Conservation (phyloP, 2,113 vertebrate genomes). For the Rafetus swinhoei region DNA sequence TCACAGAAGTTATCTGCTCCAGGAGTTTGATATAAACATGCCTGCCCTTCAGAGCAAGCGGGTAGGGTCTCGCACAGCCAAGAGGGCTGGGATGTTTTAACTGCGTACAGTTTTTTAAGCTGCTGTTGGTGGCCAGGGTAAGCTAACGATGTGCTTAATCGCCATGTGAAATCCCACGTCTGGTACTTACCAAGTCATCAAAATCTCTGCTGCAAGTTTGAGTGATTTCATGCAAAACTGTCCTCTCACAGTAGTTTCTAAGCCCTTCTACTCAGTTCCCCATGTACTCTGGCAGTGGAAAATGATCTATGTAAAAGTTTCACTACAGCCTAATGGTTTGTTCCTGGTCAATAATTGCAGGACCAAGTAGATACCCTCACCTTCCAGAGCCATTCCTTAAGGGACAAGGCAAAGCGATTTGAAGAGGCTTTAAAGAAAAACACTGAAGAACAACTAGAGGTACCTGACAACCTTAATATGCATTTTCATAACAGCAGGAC, state of each 20-base stretch:
- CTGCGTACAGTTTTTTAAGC: neutral
- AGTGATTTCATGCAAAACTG: neutral
- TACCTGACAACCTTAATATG: conserved; percentile 54
- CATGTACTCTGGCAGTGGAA: neutral
- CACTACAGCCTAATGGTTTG: neutral
- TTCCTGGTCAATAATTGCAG: conserved; percentile 68
- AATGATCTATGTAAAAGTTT: neutral
- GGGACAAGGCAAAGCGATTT: conserved; percentile 93
- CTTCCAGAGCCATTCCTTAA: conserved; percentile 93
- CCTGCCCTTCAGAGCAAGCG: neutral
- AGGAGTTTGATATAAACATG: neutral
- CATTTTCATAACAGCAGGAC: neutral
- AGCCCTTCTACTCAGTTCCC: neutral
- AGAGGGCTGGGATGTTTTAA: neutral
- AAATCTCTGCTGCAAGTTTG: neutral
- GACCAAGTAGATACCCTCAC: conserved; percentile 98
- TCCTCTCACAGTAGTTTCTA: neutral
- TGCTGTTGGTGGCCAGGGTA: neutral
- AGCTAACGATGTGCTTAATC: neutral
- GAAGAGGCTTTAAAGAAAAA: conserved; percentile 94
- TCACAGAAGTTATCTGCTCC: neutral
- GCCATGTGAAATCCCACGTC: neutral
- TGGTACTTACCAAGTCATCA: neutral
- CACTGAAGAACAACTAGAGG: conserved; percentile 95
- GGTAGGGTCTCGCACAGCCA: neutral